Conservation (phyloP, 1,140 invertebrate genomes). For the Brachionus sp. region DNA sequence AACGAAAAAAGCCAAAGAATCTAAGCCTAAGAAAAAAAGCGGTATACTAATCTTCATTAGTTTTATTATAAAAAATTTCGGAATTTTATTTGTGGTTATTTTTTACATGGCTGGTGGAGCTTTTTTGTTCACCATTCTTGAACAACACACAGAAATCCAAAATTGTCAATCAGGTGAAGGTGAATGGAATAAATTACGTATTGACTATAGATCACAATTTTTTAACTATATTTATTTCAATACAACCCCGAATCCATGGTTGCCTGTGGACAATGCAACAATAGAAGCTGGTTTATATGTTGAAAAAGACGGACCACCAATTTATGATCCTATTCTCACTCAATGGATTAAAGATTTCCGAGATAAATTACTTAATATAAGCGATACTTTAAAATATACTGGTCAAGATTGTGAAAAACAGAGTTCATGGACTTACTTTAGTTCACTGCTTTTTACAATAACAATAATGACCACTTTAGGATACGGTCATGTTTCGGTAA, state of each 20-base stretch:
- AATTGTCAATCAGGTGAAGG: constrained; percentile 42
- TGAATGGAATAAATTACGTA: not conserved
- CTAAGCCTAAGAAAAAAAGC: not conserved
- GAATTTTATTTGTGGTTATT: constrained; percentile 82
- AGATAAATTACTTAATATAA: not conserved
- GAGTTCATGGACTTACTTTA: constrained; percentile 22
- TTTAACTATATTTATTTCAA: constrained; percentile 46
- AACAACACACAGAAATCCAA: constrained; percentile 68
- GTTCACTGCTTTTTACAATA: constrained; percentile 39
- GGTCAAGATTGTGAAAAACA: constrained; percentile 44
- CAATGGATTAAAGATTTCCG: not conserved
- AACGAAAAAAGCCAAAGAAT: not conserved
- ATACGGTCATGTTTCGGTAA: constrained; percentile 42
- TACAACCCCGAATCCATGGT: constrained; percentile 30
- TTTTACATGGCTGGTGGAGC: constrained; percentile 87
- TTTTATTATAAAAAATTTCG: constrained; percentile 77
- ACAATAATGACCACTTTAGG: constrained; percentile 24
- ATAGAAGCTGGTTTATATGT: not conserved
- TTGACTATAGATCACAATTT: not conserved
- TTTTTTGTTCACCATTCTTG: constrained; percentile 84
- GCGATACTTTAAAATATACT: not conserved
- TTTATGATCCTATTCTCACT: not conserved
- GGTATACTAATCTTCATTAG: not conserved
- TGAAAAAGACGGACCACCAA: constrained; percentile 11
- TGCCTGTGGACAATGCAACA: constrained; percentile 38